Percentiles rank a stretch among this genome's conserved stretches.
phyloP scores from a whole-genome alignment of 2,888 invertebrate genomes.

The Aelia acuminata region DNA sequence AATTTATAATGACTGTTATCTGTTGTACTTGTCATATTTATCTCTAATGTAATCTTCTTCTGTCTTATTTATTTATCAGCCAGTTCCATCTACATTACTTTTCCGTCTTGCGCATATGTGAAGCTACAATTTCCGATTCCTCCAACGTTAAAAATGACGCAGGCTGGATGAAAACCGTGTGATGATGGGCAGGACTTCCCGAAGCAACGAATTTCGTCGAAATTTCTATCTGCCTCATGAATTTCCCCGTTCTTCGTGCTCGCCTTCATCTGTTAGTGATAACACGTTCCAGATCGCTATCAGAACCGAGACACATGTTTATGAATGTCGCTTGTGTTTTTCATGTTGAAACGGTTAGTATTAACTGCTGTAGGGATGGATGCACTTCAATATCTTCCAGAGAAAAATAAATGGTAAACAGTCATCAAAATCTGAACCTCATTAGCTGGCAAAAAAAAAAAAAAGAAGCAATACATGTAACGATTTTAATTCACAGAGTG shows the following conservation, averaged over 20 bases:
- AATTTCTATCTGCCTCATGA: neutral
- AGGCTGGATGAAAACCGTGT: neutral
- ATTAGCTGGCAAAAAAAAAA: too few relatives aligned
- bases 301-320: neutral
- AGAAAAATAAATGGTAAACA: neutral
- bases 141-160: neutral
- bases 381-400: neutral
- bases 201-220: neutral
- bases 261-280: slow-evolving; percentile 3
- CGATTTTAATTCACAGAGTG: too few relatives aligned
- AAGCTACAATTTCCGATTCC: too few relatives aligned
- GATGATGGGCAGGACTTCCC: slow-evolving; percentile 7
- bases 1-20: too few relatives aligned
- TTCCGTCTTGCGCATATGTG: too few relatives aligned
- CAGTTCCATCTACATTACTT: too few relatives aligned
- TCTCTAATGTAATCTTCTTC: too few relatives aligned
- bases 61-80: too few relatives aligned
- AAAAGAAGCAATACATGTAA: too few relatives aligned
- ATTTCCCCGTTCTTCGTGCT: neutral
- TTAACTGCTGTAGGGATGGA: neutral
- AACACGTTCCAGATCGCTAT: neutral
- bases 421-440: neutral
- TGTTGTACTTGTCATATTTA: too few relatives aligned
- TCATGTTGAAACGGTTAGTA: neutral
- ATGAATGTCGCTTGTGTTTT: slow-evolving; percentile 2